phyloP scores from a whole-genome alignment of 2,888 invertebrate genomes.

The Eupithecia centaureata region DNA sequence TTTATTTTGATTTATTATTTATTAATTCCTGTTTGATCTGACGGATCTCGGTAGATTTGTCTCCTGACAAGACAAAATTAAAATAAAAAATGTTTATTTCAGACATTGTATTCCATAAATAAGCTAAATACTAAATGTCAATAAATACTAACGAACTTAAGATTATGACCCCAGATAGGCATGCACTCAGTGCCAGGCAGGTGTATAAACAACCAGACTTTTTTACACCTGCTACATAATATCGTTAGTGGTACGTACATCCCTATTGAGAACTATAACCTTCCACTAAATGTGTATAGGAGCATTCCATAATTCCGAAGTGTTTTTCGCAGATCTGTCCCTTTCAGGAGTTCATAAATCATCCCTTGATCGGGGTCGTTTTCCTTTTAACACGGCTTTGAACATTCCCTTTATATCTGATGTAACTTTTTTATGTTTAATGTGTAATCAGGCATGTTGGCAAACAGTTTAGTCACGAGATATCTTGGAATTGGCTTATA shows the following conservation, averaged over 20 bases:
- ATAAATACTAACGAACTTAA: too few species aligned
- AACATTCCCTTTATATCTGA: conserved; percentile 45
- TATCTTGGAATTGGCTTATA: not conserved
- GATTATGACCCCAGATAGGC: too few species aligned
- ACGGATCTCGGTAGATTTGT: not conserved
- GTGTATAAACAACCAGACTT: not conserved
- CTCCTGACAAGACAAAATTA: not conserved
- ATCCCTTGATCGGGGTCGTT: conserved; percentile 50
- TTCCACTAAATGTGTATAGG: conserved; percentile 49
- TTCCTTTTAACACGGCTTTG: conserved; percentile 56
- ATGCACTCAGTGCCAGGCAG: too few species aligned
- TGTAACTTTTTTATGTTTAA: conserved; percentile 41
- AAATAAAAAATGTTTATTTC: too few species aligned
- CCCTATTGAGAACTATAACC: conserved; percentile 45
- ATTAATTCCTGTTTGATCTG: too few species aligned
- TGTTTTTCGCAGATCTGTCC: conserved; percentile 53
- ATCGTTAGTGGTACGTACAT: not conserved
- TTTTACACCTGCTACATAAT: not conserved
- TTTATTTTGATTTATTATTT: too few species aligned
- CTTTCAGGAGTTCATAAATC: conserved; percentile 56
- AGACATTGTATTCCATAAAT: too few species aligned
- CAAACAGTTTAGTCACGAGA: conserved; percentile 16
- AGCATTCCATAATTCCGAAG: conserved; percentile 45
- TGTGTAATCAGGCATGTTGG: conserved; percentile 32
- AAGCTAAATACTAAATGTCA: too few species aligned